Evolutionary conservation across 2,888 invertebrate species (phyloP).

Genomic region (Tryphoninae sp.): DNA sequence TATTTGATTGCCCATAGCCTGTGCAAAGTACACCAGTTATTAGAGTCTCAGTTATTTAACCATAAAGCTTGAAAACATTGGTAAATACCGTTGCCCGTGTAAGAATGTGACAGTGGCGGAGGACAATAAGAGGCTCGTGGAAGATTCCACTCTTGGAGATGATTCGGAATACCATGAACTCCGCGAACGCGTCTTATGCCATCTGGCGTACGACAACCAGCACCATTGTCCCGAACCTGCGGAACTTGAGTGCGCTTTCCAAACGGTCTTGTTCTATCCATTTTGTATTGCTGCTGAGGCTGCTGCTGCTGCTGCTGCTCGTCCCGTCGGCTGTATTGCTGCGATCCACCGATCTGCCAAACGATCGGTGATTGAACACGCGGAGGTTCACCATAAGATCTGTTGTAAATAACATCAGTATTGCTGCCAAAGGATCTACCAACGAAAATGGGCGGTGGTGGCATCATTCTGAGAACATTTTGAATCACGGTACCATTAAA

Average conservation of each 20-base stretch:
- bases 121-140: constrained; percentile 68
- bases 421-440: constrained; percentile 73
- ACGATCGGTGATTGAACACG: constrained; percentile 75
- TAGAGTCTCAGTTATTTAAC: no score
- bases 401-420: constrained; percentile 72
- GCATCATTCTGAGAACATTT: constrained; percentile 70
- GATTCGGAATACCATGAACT: constrained; percentile 72
- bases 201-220: constrained; percentile 73
- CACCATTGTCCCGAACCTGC: constrained; percentile 71
- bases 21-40: constrained; percentile 28
- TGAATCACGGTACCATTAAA: not conserved
- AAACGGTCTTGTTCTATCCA: constrained; percentile 69
- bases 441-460: constrained; percentile 74
- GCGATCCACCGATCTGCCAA: constrained; percentile 72
- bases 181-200: constrained; percentile 77
- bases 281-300: constrained; percentile 66
- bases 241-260: constrained; percentile 72
- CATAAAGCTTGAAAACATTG: not conserved
- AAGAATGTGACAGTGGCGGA: constrained; percentile 68
- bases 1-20: constrained; percentile 70
- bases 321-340: constrained; percentile 72
- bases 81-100: constrained; percentile 68
- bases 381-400: constrained; percentile 74
- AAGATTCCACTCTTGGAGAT: constrained; percentile 71
- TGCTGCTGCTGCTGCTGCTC: constrained; percentile 67